Percentiles rank a stretch among this genome's conserved stretches.
Conservation (phyloP, 2,888 invertebrate species). For the Heliconius cydno region DNA sequence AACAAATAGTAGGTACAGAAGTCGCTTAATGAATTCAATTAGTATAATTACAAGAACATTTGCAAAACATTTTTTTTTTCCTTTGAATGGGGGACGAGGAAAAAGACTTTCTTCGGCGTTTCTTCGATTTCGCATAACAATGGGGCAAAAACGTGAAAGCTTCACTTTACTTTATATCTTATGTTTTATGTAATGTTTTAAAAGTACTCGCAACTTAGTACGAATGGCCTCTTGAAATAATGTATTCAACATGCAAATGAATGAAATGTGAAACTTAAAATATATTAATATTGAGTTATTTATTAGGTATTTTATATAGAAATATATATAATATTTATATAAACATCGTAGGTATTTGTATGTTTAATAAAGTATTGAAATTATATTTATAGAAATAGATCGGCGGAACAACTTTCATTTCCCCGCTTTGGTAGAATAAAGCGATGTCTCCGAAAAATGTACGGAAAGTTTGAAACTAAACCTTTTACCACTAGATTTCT, state of each 20-base stretch:
- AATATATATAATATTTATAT: not conserved
- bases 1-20: not conserved
- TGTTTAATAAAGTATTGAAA: not conserved
- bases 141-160: constrained; percentile 48
- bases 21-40: constrained; percentile 7
- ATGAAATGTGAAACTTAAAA: not conserved
- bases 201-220: constrained; percentile 10
- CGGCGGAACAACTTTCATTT: no score
- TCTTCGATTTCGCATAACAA: constrained; percentile 54
- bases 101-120: constrained; percentile 42
- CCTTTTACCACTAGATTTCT: no score
- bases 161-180: constrained; percentile 16
- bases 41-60: constrained; percentile 24
- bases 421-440: no score
- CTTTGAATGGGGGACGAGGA: constrained; percentile 35
- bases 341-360: not conserved
- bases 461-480: no score
- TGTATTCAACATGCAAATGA: constrained; percentile 14
- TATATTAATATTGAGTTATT: not conserved
- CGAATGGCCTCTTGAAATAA: constrained; percentile 22
- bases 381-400: no score
- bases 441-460: no score
- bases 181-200: constrained; percentile 24
- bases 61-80: constrained; percentile 21
- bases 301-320: not conserved